Evolutionary conservation across 2,797 vertebrate genomes (phyloP).

Genomic region (Acrossocheilus wenchowensis): DNA sequence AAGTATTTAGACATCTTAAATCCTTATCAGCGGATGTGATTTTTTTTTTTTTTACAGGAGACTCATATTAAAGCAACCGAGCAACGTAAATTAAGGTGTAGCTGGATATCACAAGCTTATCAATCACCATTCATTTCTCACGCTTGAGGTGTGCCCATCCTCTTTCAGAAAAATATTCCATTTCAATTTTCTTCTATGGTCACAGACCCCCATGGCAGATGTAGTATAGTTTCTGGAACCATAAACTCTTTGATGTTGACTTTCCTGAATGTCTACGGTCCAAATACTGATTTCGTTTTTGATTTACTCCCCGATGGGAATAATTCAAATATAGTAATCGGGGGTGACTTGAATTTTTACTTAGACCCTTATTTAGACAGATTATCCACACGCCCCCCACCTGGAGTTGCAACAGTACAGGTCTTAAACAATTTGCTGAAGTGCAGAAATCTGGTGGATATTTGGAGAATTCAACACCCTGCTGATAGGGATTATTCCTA

Average conservation of each 20-base stretch:
- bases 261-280: background rate
- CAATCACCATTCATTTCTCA: slow-evolving; percentile 11
- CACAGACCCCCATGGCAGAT: slow-evolving; percentile 1
- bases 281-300: background rate
- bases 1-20: background rate
- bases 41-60: background rate
- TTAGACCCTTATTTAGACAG: slow-evolving; percentile 14
- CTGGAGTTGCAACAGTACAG: background rate
- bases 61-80: background rate
- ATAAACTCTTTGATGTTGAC: background rate
- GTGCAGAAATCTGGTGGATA: background rate
- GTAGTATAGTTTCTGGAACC: background rate
- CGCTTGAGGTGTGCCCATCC: background rate
- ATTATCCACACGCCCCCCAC: background rate
- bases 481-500: background rate
- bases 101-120: slow-evolving; percentile 3
- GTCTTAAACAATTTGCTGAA: background rate
- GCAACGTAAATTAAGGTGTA: background rate
- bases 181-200: background rate
- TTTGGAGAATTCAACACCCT: background rate
- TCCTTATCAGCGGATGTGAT: background rate
- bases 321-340: slow-evolving; percentile 9
- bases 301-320: background rate
- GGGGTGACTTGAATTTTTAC: background rate
- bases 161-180: slow-evolving; percentile 12